Evolutionary conservation across 2,113 vertebrate species (phyloP).

Genomic region (Alethe diademata): DNA sequence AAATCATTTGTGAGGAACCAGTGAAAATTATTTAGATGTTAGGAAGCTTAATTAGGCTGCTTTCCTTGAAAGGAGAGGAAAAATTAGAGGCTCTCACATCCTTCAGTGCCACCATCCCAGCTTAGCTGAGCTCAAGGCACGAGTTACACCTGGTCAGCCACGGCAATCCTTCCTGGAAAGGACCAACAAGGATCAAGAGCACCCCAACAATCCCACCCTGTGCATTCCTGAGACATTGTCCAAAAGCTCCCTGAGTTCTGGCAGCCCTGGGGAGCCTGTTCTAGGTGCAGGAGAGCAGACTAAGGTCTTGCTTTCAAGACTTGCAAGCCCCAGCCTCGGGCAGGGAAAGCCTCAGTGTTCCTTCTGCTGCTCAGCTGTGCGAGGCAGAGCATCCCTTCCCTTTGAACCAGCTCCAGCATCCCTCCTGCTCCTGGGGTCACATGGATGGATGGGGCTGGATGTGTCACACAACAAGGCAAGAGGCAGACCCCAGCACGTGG

Average conservation of each 20-base stretch:
- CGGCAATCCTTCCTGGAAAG: fast-evolving
- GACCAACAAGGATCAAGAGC: background rate
- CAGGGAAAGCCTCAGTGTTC: background rate
- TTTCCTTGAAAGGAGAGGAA: background rate
- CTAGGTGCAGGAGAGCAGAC: background rate
- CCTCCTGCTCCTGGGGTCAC: background rate
- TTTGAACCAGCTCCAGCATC: background rate
- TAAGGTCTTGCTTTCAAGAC: too few relatives aligned
- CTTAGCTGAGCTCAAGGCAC: background rate
- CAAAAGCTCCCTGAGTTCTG: background rate
- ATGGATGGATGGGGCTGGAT: background rate
- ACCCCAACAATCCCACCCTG: background rate
- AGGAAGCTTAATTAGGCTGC: background rate
- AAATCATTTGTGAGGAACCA: background rate
- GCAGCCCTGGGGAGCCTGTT: background rate
- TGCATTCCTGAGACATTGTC: background rate
- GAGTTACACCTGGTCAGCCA: background rate
- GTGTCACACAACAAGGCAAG: background rate
- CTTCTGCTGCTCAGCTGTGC: background rate
- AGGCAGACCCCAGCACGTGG: fast-evolving
- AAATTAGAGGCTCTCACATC: background rate
- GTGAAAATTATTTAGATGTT: background rate
- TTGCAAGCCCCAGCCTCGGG: fast-evolving
- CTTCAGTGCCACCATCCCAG: background rate
- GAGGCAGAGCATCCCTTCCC: background rate